Base-by-base conservation (phyloP, 1,140 invertebrate genomes). In the Penaeus chinensis region DNA sequence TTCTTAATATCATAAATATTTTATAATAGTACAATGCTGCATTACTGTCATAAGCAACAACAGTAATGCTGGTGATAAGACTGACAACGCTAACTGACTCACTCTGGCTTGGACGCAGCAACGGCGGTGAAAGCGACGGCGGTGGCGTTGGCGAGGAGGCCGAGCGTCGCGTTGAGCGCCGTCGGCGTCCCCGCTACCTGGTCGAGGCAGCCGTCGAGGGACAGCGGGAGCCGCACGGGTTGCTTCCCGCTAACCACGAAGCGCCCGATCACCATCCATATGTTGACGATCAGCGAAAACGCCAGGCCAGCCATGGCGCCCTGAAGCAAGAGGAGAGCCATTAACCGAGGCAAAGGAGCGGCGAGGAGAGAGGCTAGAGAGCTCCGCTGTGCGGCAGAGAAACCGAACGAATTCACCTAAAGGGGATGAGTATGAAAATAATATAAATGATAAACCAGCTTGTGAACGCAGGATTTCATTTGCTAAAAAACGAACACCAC, bases 141-240 rank as follows among this genome's bases (percentile, higher is more conserved):
- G 37, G 37, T 42, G 37, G 37, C 37, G 37, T 42, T 42, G 37
- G 37, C 37, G 37, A 42, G 37, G 37, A 42, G 37, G 37, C 37
- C 37, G 4, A 42, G 37, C 37, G 37, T 42, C 37, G 37, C 37
- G 37, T 42, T 42, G 37, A 42, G 37, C 37, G 37, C 37, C 37
- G 37, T 42, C 4, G 37, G 32, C 32, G 32, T 32, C 32, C 32
- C 37, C 37, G 37, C 37, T 42, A 4, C 2, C 37, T 42, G 37
- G 37, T 81, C 79, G 54, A 61, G 79, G 60, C 79, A 81, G 37
- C 79, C 79, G 20, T 18, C 79, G 18, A 27, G 27, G 60, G 79
- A 81, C 11, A 81, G 61, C 20, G 79, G 79, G 18, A 81, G 79
- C 54, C 19, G 60, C 10, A n/a, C 22, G 60, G 78, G 79, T 3